These are phyloP conservation scores for Muraenolepis orangiensis DNA, from an alignment of 2,797 vertebrate genomes.

Conservation along the genomic window DNA sequence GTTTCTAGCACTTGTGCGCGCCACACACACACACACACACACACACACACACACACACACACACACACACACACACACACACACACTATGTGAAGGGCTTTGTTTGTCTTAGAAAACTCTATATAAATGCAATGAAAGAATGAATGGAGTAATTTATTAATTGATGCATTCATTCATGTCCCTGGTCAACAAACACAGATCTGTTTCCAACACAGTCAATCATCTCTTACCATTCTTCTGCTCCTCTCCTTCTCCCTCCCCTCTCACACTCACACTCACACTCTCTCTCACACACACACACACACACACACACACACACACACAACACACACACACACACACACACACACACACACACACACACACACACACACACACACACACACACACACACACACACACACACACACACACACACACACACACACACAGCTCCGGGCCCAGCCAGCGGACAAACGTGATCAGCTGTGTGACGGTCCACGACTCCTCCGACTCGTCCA, in stretches of 20 bases:
- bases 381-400: constrained; percentile 15
- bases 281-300: no score
- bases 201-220: no score
- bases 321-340: constrained; percentile 28
- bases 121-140: background rate
- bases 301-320: background rate
- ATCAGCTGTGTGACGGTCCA: constrained; percentile 98
- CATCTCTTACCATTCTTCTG: no score
- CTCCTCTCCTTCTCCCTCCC: background rate
- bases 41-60: background rate
- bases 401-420: background rate
- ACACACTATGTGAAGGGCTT: background rate
- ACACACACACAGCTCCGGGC: constrained; percentile 50
- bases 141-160: background rate
- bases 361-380: background rate
- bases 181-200: no score
- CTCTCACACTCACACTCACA: no score
- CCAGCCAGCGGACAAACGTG: constrained; percentile 90
- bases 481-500: constrained; percentile 94
- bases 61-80: background rate
- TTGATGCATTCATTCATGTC: background rate
- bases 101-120: background rate
- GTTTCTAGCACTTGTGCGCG: background rate
- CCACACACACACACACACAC: background rate
- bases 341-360: constrained; percentile 8